These are phyloP conservation scores for Sebastes fasciatus DNA, from an alignment of 2,113 vertebrate species.

Conservation along the genomic window DNA sequence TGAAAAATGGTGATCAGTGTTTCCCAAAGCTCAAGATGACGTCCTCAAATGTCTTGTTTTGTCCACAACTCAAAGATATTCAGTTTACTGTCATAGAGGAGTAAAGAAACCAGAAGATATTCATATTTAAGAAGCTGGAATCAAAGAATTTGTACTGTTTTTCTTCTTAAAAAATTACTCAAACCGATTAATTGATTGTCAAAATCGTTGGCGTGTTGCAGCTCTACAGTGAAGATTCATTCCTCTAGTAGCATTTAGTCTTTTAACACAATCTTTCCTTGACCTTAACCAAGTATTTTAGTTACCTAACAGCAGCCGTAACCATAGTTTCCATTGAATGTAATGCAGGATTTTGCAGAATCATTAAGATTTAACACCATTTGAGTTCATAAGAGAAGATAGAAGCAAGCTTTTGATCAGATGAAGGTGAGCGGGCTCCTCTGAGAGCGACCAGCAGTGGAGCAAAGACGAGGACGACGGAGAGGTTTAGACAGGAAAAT, in stretches of 20 bases:
- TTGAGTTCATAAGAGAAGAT: background rate
- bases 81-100: too few relatives aligned
- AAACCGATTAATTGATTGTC: too few relatives aligned
- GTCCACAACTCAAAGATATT: too few relatives aligned
- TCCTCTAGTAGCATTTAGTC: background rate
- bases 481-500: constrained; percentile 19
- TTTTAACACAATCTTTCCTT: background rate
- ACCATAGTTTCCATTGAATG: background rate
- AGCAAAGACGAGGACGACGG: constrained; percentile 12
- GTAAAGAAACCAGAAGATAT: too few relatives aligned
- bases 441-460: constrained; percentile 9
- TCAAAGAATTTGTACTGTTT: too few relatives aligned
- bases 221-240: background rate
- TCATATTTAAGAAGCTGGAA: too few relatives aligned
- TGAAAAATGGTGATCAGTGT: too few relatives aligned
- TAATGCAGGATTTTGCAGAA: too few relatives aligned
- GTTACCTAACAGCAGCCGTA: background rate
- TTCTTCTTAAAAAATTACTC: too few relatives aligned
- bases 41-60: too few relatives aligned
- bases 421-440: constrained; percentile 28
- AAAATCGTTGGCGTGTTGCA: too few relatives aligned
- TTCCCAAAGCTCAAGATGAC: too few relatives aligned
- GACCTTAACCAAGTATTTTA: background rate
- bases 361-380: background rate
- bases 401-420: constrained; percentile 33